Conservation (phyloP, 2,888 invertebrate genomes). For the Sarcophaga carnaria region DNA sequence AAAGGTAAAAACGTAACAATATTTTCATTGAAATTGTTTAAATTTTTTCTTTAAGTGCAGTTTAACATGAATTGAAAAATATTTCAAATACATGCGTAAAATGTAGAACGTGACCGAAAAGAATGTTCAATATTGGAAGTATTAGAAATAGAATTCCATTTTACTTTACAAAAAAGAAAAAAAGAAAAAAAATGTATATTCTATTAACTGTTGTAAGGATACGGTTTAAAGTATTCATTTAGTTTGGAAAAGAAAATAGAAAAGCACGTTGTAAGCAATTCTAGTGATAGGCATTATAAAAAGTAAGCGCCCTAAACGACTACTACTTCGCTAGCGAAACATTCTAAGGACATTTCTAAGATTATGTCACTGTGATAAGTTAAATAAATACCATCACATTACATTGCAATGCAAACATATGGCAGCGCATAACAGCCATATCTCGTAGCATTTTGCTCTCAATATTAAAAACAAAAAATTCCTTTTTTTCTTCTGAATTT, state of each 20-base stretch:
- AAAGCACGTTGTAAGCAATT: not conserved
- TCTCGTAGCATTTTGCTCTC: constrained; percentile 25
- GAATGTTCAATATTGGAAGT: constrained; percentile 51
- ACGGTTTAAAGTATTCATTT: constrained; percentile 47
- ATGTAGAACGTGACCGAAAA: constrained; percentile 60
- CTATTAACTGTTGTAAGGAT: constrained; percentile 3
- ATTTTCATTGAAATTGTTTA: not conserved
- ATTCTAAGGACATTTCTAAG: constrained; percentile 61
- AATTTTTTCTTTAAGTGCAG: not conserved
- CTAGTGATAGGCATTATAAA: too few species aligned
- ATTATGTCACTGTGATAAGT: constrained; percentile 72
- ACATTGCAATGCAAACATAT: not conserved
- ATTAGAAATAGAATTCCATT: constrained; percentile 7
- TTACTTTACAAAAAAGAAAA: too few species aligned
- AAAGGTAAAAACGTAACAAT: too few species aligned
- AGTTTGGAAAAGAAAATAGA: constrained; percentile 18
- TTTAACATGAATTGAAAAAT: constrained; percentile 13
- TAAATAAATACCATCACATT: constrained; percentile 68
- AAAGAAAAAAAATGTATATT: too few species aligned
- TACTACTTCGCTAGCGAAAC: not conserved
- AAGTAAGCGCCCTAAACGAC: not conserved
- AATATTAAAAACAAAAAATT: not conserved
- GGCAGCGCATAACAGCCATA: not conserved
- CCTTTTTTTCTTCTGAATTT: not conserved
- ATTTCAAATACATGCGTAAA: constrained; percentile 60